Evolutionary conservation across 1,140 invertebrate species (phyloP).

Genomic region (Gryon sp.): DNA sequence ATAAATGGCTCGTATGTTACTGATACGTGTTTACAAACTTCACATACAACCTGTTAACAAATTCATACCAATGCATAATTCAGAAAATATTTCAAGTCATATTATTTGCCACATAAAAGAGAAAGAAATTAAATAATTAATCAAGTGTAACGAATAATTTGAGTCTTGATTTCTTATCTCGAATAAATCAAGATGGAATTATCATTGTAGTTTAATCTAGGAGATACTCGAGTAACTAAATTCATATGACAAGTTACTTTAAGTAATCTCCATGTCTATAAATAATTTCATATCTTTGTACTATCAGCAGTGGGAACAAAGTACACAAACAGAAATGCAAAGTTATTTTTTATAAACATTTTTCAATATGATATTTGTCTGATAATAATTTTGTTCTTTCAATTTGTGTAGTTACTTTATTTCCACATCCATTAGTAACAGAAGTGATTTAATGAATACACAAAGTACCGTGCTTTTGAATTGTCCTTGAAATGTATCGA

Average conservation of each 20-base stretch:
- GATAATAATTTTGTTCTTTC: too few relatives aligned
- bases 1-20: conserved; percentile 88
- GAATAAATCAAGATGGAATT: conserved; percentile 27
- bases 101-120: too few relatives aligned
- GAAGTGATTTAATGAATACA: too few relatives aligned
- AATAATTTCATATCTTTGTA: not conserved
- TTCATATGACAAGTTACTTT: conserved; percentile 9
- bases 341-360: too few relatives aligned
- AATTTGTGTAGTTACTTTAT: too few relatives aligned
- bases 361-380: too few relatives aligned
- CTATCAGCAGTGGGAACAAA: too few relatives aligned
- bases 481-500: conserved; percentile 87
- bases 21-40: conserved; percentile 84
- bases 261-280: conserved; percentile 4
- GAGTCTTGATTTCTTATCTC: conserved; percentile 27
- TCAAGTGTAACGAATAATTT: conserved; percentile 32
- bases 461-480: conserved; percentile 85
- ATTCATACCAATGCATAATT: too few relatives aligned
- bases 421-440: too few relatives aligned
- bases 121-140: not conserved
- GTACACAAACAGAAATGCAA: too few relatives aligned
- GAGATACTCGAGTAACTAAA: conserved; percentile 16
- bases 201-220: conserved; percentile 38
- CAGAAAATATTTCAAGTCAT: too few relatives aligned
- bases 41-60: conserved; percentile 83